Evolutionary conservation across 2,797 vertebrate species (phyloP), one percentile per base, ranked within the genome.

Genomic region (Enteromius radiatus): DNA sequence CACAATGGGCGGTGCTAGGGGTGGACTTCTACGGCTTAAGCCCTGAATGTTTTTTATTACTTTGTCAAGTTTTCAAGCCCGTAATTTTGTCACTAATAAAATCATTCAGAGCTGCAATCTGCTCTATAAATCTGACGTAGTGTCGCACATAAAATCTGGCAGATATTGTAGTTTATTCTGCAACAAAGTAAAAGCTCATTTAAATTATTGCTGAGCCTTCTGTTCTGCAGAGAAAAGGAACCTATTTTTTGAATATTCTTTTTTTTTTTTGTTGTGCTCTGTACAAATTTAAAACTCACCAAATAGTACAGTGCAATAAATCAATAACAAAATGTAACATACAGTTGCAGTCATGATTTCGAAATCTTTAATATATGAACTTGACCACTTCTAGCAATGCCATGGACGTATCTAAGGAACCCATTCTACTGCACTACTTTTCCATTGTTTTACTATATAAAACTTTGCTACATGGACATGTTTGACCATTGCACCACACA

Each of bases 101-200:
- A 77, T 47, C 23, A 77, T 77, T 77, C 76, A 65, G 59, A 76
- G 41, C 59, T 47, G 59, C 76, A 64, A 77, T 77, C 76, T 64
- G 76, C 59, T 77, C 59, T n/a, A 65, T 65, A 77, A 77, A 49
- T 77, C 76, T 64, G 59, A 47, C 26, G 59, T 64, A 47, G 76
- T 47, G 56, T 45, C 26, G 41, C 41, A 64, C 76, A 77, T 77
- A 64, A 77, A 77, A 77, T 47, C 26, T 47, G 43, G 59, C 59
- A 77, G 56, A 77, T 47, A 64, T 64, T 77, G 76, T 64, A 77
- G 76, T 76, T 76, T 76, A 63, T 77, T 77, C 76, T 64, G 76
- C 41, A 65, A 45, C 56, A 47, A 49, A 77, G 59, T 77, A 77
- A 77, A 77, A 77, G 28, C 76, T 63, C 28, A 28, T 64, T 65